Percentiles rank a stretch among this genome's conserved stretches.
These are phyloP conservation scores for Zhuqinia jingwanae DNA, from an alignment of 2,888 invertebrate species.

Conservation along the genomic window DNA sequence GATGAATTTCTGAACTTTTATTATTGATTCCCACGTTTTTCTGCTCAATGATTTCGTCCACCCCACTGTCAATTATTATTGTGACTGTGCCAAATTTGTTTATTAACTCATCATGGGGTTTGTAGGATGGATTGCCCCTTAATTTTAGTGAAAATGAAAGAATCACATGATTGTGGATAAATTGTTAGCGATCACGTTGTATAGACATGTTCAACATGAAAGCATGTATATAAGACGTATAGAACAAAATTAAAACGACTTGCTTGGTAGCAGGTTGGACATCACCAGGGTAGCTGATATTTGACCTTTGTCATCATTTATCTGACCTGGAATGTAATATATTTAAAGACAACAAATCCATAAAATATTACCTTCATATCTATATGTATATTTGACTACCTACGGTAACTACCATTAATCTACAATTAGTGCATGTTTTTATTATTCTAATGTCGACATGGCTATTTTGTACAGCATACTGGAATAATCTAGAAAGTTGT, in stretches of 20 bases:
- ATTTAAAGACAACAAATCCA: background rate
- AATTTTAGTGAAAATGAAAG: background rate
- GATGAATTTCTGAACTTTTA: background rate
- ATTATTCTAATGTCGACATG: no score
- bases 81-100: background rate
- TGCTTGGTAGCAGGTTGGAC: background rate
- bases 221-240: background rate
- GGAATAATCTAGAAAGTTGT: no score
- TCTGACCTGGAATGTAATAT: background rate
- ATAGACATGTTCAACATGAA: background rate
- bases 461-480: no score
- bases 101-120: background rate
- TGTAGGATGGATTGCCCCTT: background rate
- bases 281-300: background rate
- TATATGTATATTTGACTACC: no score
- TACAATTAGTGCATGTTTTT: no score
- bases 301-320: background rate
- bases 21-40: background rate
- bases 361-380: no score
- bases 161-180: background rate
- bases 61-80: background rate
- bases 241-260: background rate
- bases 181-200: background rate
- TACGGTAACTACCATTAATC: no score
- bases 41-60: no score